These are phyloP conservation scores for Petrocephalus sullivani DNA, from an alignment of 2,797 vertebrate genomes.

Conservation along the genomic window DNA sequence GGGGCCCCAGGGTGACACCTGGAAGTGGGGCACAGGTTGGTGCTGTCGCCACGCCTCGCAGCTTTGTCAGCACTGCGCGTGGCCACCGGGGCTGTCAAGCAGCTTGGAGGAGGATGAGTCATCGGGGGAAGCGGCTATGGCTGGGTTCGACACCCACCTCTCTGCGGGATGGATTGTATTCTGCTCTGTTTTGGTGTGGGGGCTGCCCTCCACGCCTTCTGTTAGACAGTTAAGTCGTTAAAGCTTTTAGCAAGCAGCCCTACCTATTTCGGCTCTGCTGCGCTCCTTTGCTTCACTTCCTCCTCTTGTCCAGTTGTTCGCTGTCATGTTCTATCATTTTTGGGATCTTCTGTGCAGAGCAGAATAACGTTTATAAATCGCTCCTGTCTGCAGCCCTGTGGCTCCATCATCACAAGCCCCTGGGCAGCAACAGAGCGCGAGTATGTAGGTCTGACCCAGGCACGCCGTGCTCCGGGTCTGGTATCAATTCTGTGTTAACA, in stretches of 20 bases:
- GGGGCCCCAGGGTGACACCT: background rate
- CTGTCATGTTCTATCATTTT: background rate
- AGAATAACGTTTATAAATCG: background rate
- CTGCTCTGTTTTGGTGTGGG: background rate
- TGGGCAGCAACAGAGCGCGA: background rate
- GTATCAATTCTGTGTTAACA: background rate
- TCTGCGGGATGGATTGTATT: constrained; percentile 3
- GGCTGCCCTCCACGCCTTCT: background rate
- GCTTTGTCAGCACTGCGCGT: too few species aligned
- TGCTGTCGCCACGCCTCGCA: background rate
- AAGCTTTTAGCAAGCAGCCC: background rate
- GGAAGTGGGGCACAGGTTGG: background rate
- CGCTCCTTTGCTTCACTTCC: background rate
- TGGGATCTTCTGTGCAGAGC: background rate
- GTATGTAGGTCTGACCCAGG: background rate
- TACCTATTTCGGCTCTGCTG: background rate
- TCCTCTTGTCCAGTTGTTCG: background rate
- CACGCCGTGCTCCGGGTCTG: background rate
- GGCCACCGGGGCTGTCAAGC: too few species aligned
- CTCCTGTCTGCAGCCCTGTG: background rate
- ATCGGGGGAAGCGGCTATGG: background rate
- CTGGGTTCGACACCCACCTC: background rate
- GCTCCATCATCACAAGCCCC: background rate
- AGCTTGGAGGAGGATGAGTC: background rate
- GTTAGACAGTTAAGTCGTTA: background rate